phyloP scores from a whole-genome alignment of 2,888 invertebrate genomes.

The Pandemis cinnamomeana region DNA sequence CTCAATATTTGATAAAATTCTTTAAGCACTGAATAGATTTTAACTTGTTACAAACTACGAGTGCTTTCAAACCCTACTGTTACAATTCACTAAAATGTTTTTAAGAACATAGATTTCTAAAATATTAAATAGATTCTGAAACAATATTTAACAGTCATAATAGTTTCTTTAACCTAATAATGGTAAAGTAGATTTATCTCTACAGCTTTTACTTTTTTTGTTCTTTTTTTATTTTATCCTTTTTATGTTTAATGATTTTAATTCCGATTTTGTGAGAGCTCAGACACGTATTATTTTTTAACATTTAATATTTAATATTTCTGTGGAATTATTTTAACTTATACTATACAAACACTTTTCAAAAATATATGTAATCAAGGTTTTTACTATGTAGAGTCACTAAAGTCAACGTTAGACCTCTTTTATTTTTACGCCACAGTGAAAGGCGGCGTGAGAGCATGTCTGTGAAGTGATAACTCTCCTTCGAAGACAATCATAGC shows the following conservation, averaged over 20 bases:
- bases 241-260: not conserved
- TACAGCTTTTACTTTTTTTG: not conserved
- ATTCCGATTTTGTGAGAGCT: not conserved
- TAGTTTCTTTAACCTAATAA: not conserved
- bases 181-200: not conserved
- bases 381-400: too few relatives aligned
- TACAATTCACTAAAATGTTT: not conserved
- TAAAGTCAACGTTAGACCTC: too few relatives aligned
- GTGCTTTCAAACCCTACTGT: not conserved
- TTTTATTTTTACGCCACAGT: too few relatives aligned
- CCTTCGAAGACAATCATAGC: too few relatives aligned
- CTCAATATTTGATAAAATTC: too few relatives aligned
- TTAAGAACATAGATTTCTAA: not conserved
- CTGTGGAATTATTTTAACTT: not conserved
- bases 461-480: too few relatives aligned
- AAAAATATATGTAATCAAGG: not conserved
- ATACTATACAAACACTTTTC: not conserved
- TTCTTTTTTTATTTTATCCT: not conserved
- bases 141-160: not conserved
- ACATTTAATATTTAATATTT: too few relatives aligned
- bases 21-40: too few relatives aligned
- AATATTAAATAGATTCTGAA: not conserved
- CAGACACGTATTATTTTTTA: not conserved
- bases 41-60: too few relatives aligned
- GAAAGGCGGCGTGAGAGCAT: too few relatives aligned